Base-by-base conservation (phyloP, 2,797 vertebrate genomes). In the Crax fasciolata region DNA sequence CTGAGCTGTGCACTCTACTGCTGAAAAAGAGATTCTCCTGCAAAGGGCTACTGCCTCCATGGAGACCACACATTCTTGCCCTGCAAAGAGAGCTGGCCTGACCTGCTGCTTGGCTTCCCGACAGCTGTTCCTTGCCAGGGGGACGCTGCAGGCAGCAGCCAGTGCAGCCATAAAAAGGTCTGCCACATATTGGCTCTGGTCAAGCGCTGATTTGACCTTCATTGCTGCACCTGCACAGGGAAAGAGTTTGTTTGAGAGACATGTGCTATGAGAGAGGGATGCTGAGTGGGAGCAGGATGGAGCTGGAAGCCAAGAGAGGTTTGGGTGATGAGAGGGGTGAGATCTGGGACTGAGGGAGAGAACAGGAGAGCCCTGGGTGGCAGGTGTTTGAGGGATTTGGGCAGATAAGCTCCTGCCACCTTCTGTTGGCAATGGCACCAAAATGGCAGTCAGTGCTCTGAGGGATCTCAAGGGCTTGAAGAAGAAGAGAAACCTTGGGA, bases 21-120 rank as follows among this genome's bases (percentile, higher is more conserved):
- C 13, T 32, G 16, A 65, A 70, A 76, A 84, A 83, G 11, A 65
- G 28, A 79, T 39, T 25, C 24, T 70, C 10, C 13, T 44, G 32
- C 10, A 59, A 82, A 87, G 20, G 19, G 20, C 25, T 84, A 23
- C 68, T 76, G 41, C 5, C 32, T 30, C 52, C 76, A 18, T 39
- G 25, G 13, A 18, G 51, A 74, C 17, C 44, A 74, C 58, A 80
- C 4, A 32, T 74, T 43, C 52, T 63, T 5, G 4, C 41, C 51
- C 46, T 46, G 27, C 44, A 67, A 28, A 86, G 44, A 90, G 6
- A 82, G 21, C 8, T 55, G 55, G 65, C 84, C 96, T 89, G 75
- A 98, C 98, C 98, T 98, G 97, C 82, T 97, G 96, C 84, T 98
- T 98, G 96, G 97, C 97, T 27, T 97, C 93, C 92, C 82, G 46